Evolutionary conservation across 2,113 vertebrate species (phyloP), one percentile per base, ranked within the genome.

Genomic region (Polypterus senegalus): DNA sequence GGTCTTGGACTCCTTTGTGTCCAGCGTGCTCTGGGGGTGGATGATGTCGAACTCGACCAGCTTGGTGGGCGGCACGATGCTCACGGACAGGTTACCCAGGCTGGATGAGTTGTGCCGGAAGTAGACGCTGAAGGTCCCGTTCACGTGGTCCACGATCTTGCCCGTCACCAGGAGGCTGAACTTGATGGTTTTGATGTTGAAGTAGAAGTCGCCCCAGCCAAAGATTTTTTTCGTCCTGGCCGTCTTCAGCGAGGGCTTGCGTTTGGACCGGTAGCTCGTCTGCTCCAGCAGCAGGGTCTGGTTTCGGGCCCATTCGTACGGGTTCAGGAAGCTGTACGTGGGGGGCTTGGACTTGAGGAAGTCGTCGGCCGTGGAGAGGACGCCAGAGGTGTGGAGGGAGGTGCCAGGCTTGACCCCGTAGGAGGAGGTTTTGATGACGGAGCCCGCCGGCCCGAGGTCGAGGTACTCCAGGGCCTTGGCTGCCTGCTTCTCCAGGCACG

Each of bases 191-290:
- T 93, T 93, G 71, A 98, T 91, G 61, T 90, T 93, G 74, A 97
- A 92, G 84, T 94, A 97, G 83, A 98, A 98, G 72, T 98, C 92
- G 0, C 96, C 96, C 96, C 96, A 98, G 49, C 96, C 94, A 0
- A 98, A 97, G 59, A 96, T 94, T 82, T 97, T 98, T 78, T 94
- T 96, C 75, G 88, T 82, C 65, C 94, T 93, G 55, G 88, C 74
- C 0, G 88, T 86, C n/a, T 95, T 95, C 66, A 91, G 76, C 0
- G 80, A 76, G 46, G 92, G 92, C 74, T 97, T 96, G 70, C 92
- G 91, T 60, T 90, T 93, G 58, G 83, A 73, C 6, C 85, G 89
- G 74, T 83, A 85, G 56, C 70, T 86, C 0, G 73, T 89, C 65
- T 82, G 82, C 57, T 90, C 87, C 11, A 79, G 69, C 0, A 74